Evolutionary conservation across 2,113 vertebrate genomes (phyloP).

Genomic region (Rhinoderma darwinii): DNA sequence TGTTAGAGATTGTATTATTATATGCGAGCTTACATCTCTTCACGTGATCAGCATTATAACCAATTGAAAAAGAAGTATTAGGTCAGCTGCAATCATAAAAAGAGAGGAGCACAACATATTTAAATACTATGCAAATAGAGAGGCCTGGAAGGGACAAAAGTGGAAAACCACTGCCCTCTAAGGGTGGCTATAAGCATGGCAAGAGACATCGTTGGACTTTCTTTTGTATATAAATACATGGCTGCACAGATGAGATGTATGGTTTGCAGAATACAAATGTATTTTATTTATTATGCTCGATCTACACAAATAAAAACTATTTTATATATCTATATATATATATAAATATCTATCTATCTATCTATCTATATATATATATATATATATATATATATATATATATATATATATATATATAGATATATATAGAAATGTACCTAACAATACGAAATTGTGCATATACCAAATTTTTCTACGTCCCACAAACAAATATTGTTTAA

Average conservation of each 20-base stretch:
- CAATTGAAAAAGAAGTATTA: conserved; percentile 53
- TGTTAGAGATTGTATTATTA: conserved; percentile 46
- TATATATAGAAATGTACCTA: too few relatives aligned
- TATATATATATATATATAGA: neutral
- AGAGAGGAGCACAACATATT: conserved; percentile 53
- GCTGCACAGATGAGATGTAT: neutral
- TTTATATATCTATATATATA: neutral
- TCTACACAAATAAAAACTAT: neutral
- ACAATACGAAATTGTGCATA: too few relatives aligned
- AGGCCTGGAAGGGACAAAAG: conserved; percentile 33
- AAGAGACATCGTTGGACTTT: neutral
- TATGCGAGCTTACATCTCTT: conserved; percentile 53
- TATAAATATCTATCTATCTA: too few relatives aligned
- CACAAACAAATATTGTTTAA: too few relatives aligned
- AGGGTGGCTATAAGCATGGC: conserved; percentile 21
- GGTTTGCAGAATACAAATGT: neutral
- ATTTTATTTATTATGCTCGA: neutral
- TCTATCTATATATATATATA: too few relatives aligned
- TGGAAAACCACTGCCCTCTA: conserved; percentile 59
- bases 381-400: too few relatives aligned
- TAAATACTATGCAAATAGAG: conserved; percentile 57
- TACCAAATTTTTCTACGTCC: too few relatives aligned
- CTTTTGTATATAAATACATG: conserved; percentile 16
- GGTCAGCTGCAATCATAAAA: conserved; percentile 55
- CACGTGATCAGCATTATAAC: conserved; percentile 58